A percentile compares a stretch with the other conserved stretches of the same genome.
These are phyloP conservation scores for Dendrocincla tyrannina DNA, from an alignment of 2,797 vertebrate species.

Conservation along the genomic window DNA sequence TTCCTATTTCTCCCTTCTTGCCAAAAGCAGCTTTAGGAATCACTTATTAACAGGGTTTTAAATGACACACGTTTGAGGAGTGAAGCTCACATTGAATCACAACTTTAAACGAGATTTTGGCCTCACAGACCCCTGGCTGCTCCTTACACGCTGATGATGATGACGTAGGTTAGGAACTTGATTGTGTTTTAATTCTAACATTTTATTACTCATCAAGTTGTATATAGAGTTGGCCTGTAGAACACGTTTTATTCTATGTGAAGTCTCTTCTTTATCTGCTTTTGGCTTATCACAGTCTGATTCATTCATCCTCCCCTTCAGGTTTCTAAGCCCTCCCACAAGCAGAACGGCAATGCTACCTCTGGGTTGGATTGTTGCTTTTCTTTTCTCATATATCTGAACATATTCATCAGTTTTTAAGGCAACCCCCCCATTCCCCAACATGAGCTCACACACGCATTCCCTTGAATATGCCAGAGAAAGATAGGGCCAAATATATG, in stretches of 20 bases:
- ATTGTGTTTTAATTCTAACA: background rate
- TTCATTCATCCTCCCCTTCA: background rate
- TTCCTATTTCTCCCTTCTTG: background rate
- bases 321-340: background rate
- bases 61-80: background rate
- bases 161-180: background rate
- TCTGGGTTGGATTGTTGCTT: background rate
- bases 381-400: background rate
- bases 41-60: background rate
- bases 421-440: background rate
- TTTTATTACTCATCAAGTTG: background rate
- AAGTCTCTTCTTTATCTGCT: background rate
- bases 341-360: background rate
- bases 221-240: background rate
- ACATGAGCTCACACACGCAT: background rate
- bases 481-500: conserved; percentile 45
- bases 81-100: background rate
- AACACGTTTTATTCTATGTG: background rate
- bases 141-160: background rate
- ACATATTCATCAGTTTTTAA: conserved; percentile 14
- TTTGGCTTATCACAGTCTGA: background rate
- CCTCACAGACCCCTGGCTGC: background rate
- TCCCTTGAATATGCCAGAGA: conserved; percentile 12
- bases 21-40: conserved; percentile 18
- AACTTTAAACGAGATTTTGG: background rate